Percentiles rank a stretch among this genome's conserved stretches.
Conservation (phyloP, 2,888 invertebrate species). For the Pharmacophagus antenor region DNA sequence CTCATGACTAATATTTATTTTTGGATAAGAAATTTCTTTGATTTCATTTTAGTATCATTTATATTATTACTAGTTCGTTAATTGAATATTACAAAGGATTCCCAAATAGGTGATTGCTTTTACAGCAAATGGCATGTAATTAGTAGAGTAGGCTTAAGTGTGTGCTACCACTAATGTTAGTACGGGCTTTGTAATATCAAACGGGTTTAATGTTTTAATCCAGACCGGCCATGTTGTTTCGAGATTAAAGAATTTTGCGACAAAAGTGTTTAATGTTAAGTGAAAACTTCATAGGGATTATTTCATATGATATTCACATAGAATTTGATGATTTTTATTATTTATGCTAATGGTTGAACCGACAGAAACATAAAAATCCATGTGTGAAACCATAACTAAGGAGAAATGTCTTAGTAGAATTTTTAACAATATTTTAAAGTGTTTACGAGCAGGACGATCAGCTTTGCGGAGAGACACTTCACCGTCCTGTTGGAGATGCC, state of each 20-base stretch:
- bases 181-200: conserved; percentile 25
- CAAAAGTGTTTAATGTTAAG: conserved; percentile 3
- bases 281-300: not conserved
- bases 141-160: conserved; percentile 20
- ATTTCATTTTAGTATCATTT: not conserved
- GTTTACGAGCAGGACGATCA: too few relatives aligned
- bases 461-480: too few relatives aligned
- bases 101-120: conserved; percentile 11
- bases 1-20: not conserved
- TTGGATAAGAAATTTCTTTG: not conserved
- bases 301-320: not conserved
- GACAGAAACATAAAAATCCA: too few relatives aligned
- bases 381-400: too few relatives aligned
- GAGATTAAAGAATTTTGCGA: not conserved
- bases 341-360: too few relatives aligned
- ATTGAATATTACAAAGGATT: conserved; percentile 24
- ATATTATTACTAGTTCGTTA: conserved; percentile 3
- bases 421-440: too few relatives aligned
- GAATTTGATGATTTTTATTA: not conserved
- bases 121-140: conserved; percentile 22
- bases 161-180: conserved; percentile 24
- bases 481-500: too few relatives aligned
- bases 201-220: conserved; percentile 23
- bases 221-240: conserved; percentile 4
- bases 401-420: too few relatives aligned